phyloP scores from a whole-genome alignment of 2,888 invertebrate genomes.

The Andrena haemorrhoa region DNA sequence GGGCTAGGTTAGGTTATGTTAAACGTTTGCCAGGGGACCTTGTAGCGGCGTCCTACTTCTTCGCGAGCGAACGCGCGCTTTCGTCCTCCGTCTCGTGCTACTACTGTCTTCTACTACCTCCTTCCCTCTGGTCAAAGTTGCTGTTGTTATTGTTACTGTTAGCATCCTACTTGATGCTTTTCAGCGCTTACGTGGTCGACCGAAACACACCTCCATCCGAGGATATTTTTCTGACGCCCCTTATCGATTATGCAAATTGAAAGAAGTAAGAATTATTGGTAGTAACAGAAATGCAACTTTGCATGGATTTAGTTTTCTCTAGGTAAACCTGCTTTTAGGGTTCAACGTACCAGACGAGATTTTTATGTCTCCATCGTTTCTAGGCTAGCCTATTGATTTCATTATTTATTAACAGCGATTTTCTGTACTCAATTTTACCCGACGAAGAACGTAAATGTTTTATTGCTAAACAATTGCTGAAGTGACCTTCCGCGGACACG shows the following conservation, averaged over 20 bases:
- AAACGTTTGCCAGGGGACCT: slow-evolving; percentile 70
- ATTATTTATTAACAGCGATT: slow-evolving; percentile 1
- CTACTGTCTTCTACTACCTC: slow-evolving; percentile 36
- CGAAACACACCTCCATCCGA: not conserved
- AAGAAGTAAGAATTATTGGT: too few relatives aligned
- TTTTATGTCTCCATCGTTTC: not conserved
- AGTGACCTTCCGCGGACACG: not conserved
- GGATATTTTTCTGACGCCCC: not conserved
- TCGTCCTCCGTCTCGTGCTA: slow-evolving; percentile 64
- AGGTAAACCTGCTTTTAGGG: too few relatives aligned
- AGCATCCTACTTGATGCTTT: slow-evolving; percentile 23
- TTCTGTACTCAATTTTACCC: not conserved
- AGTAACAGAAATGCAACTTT: not conserved
- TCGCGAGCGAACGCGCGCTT: slow-evolving; percentile 58
- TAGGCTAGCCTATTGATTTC: not conserved
- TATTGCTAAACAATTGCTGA: not conserved
- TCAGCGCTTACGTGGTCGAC: slow-evolving; percentile 6
- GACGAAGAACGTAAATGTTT: not conserved
- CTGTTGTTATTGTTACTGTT: slow-evolving; percentile 40
- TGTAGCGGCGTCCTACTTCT: slow-evolving; percentile 74
- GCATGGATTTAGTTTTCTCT: not conserved
- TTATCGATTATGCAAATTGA: too few relatives aligned
- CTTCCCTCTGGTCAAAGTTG: slow-evolving; percentile 29
- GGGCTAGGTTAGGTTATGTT: slow-evolving; percentile 72
- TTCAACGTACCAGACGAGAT: too few relatives aligned